Percentiles rank a stretch among this genome's conserved stretches.
phyloP scores from a whole-genome alignment of 1,140 invertebrate genomes.

The Arion vulgaris region DNA sequence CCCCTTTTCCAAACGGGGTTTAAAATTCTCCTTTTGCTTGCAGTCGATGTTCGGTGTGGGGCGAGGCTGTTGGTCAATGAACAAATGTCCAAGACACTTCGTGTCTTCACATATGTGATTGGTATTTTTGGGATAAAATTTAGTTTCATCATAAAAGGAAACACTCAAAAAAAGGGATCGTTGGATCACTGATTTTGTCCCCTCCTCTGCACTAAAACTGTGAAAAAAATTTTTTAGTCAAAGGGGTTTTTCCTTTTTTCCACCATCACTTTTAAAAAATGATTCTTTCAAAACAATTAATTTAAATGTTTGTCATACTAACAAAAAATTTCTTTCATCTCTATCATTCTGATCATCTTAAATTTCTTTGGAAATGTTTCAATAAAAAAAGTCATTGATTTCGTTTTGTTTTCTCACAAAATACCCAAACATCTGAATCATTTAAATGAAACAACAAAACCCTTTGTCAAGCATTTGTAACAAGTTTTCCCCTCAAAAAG shows the following conservation, averaged over 20 bases:
- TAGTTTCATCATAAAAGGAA: constrained; percentile 78
- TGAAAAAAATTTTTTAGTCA: not conserved
- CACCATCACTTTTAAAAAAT: not conserved
- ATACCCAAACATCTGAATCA: constrained; percentile 15
- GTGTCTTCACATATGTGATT: constrained; percentile 75
- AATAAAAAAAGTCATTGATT: not conserved
- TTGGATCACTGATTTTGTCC: constrained; percentile 9
- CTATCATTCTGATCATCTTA: not conserved
- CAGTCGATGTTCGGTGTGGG: not conserved
- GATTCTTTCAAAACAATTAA: not conserved
- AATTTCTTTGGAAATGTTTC: not conserved
- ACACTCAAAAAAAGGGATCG: constrained; percentile 79
- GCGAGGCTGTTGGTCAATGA: constrained; percentile 11
- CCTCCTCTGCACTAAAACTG: constrained; percentile 22
- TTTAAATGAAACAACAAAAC: constrained; percentile 48
- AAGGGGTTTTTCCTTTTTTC: not conserved
- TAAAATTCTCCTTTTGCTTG: too few species aligned
- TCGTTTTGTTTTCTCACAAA: not conserved
- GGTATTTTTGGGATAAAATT: constrained; percentile 76
- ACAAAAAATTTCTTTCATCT: too few species aligned
- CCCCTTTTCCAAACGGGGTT: too few species aligned
- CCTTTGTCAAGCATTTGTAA: constrained; percentile 64
- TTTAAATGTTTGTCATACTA: not conserved
- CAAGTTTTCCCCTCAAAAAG: constrained; percentile 56
- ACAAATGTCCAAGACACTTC: constrained; percentile 78